Conservation (phyloP, 2,113 vertebrate species). For the Pelobates fuscus region DNA sequence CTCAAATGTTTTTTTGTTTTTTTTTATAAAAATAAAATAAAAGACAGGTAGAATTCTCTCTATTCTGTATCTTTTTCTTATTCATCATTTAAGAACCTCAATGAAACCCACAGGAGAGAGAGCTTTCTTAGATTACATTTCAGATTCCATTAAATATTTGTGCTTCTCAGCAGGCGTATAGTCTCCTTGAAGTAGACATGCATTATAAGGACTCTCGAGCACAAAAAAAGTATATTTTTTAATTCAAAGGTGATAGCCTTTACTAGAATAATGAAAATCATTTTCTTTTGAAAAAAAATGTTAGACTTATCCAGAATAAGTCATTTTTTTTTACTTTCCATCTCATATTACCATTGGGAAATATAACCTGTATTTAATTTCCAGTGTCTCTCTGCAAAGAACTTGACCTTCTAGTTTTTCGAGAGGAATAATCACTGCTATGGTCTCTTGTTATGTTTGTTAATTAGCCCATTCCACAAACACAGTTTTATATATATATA, state of each 20-base stretch:
- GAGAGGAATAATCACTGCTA: background rate
- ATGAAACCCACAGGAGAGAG: background rate
- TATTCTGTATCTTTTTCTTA: background rate
- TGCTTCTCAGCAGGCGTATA: background rate
- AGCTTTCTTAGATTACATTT: conserved; percentile 4
- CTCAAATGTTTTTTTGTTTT: too few relatives aligned
- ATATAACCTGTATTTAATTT: background rate
- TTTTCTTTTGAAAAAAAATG: background rate
- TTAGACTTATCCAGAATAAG: background rate
- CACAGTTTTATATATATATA: too few relatives aligned
- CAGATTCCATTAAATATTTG: conserved; percentile 17
- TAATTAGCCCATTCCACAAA: background rate
- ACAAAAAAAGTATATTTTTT: background rate
- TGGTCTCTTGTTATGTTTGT: background rate
- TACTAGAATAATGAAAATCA: background rate
- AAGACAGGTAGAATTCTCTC: background rate
- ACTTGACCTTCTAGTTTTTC: background rate
- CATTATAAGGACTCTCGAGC: background rate
- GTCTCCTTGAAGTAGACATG: background rate
- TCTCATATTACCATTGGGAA: background rate
- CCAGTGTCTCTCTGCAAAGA: background rate
- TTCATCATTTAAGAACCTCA: background rate
- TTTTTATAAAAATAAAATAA: too few relatives aligned
- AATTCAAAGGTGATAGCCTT: background rate
- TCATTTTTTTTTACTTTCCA: background rate